These are phyloP conservation scores for Amphiduros pacificus DNA, from an alignment of 2,888 invertebrate genomes.

Conservation along the genomic window DNA sequence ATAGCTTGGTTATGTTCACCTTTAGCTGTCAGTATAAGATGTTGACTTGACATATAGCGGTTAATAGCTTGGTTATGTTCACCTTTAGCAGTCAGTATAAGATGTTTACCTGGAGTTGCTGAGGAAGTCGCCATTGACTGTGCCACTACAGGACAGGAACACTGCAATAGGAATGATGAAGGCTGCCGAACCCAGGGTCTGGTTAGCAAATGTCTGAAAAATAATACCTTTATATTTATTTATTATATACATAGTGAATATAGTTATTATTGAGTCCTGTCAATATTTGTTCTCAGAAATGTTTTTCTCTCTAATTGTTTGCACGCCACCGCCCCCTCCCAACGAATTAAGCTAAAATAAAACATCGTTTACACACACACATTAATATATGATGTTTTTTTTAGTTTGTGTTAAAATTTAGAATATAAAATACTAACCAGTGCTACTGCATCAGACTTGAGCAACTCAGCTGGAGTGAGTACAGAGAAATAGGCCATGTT, in stretches of 20 bases:
- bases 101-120: constrained; percentile 28
- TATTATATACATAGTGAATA: neutral
- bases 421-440: constrained; percentile 22
- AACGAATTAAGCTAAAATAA: no score
- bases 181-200: constrained; percentile 10
- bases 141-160: constrained; percentile 26
- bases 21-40: no score
- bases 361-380: no score
- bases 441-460: constrained; percentile 29
- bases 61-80: no score
- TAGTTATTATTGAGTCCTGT: neutral
- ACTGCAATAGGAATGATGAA: constrained; percentile 21
- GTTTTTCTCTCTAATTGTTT: no score
- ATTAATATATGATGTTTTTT: no score
- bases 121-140: constrained; percentile 30
- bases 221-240: neutral
- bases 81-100: no score
- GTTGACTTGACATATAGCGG: no score
- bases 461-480: constrained; percentile 24
- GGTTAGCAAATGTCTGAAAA: constrained; percentile 20
- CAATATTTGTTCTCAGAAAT: no score
- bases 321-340: no score
- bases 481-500: constrained; percentile 30
- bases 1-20: no score
- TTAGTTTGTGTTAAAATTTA: no score